Base-by-base conservation (phyloP, 2,888 invertebrate species). In the Agrotis segetum region DNA sequence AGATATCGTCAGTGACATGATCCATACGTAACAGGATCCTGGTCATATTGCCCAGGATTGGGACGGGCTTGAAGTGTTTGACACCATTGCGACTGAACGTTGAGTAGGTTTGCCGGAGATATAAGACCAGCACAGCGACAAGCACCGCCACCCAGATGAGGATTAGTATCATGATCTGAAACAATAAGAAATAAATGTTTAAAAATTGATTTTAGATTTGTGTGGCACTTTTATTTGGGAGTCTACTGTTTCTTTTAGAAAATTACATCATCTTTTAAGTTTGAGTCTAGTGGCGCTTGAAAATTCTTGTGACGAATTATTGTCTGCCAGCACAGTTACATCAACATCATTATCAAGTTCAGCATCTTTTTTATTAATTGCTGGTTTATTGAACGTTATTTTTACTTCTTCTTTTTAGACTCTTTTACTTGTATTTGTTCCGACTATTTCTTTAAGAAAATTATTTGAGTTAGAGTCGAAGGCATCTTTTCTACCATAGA, bases 21-120 rank as follows among this genome's bases (percentile, higher is more conserved):
- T 87, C 85, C 16, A 21, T 21, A 3, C 87, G 82, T 0, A 90
- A 46, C 0, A 91, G 1, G 0, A 89, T 46, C 1, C 76, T 70
- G 0, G 68, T 19, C 89, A 93, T 90, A 75, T 92, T 91, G 0
- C 94, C 94, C 3, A 93, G 1, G 1, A 91, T 2, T 0, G 93
- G 92, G 0, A 92, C 3, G 0, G 90, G 85, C 14, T 70, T 77
- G 0, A 87, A 56, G 50, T 86, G 77, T 73, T 92, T 93, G 21
- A 94, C 88, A 0, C 92, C 93, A 71, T 77, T 29, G 2, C 73
- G 78, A 11, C 80, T 60, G 76, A 92, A 92, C 66, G 81, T 85
- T 13, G 92, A 88, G 81, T 90, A 91, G 1, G 77, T 44, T 49
- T 86, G 83, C 0, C 85, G 82, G 55, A 88, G 78, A 79, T 91